phyloP scores from a whole-genome alignment of 2,888 invertebrate genomes.

The Drosophila putrida region DNA sequence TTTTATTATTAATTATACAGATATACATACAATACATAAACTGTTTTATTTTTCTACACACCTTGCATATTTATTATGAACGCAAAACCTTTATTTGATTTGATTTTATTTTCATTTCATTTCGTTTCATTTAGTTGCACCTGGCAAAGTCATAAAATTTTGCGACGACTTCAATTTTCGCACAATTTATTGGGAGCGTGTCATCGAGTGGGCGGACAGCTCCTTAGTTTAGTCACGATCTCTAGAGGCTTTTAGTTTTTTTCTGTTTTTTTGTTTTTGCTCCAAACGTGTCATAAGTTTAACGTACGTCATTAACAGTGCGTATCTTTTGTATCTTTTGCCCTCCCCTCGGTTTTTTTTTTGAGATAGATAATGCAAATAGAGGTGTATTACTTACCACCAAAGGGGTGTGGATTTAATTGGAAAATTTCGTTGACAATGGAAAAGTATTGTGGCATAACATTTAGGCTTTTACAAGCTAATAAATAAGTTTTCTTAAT shows the following conservation, averaged over 20 bases:
- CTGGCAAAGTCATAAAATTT: conserved; percentile 46
- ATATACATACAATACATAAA: conserved; percentile 48
- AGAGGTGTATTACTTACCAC: conserved; percentile 45
- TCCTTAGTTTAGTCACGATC: conserved; percentile 74
- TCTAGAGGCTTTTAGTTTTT: conserved; percentile 8
- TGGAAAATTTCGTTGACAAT: conserved; percentile 40
- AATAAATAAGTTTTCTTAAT: conserved; percentile 24
- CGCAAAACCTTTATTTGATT: conserved; percentile 71
- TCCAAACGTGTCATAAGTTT: conserved; percentile 52
- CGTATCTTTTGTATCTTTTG: neutral
- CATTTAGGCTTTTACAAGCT: conserved; percentile 4
- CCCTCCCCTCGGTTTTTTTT: conserved; percentile 7
- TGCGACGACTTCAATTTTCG: conserved; percentile 53
- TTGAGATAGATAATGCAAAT: conserved; percentile 46
- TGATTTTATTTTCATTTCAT: conserved; percentile 57
- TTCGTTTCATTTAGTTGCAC: conserved; percentile 20
- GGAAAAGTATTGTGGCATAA: conserved; percentile 34
- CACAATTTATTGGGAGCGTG: conserved; percentile 37
- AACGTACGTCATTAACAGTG: conserved; percentile 63
- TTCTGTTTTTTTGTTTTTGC: conserved; percentile 21
- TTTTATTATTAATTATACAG: conserved; percentile 79
- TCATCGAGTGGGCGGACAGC: conserved; percentile 56
- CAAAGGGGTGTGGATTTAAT: conserved; percentile 49
- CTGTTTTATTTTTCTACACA: conserved; percentile 65
- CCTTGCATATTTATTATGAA: conserved; percentile 74